These are phyloP conservation scores for Ericerus pela DNA, from an alignment of 1,140 invertebrate genomes.

Conservation along the genomic window DNA sequence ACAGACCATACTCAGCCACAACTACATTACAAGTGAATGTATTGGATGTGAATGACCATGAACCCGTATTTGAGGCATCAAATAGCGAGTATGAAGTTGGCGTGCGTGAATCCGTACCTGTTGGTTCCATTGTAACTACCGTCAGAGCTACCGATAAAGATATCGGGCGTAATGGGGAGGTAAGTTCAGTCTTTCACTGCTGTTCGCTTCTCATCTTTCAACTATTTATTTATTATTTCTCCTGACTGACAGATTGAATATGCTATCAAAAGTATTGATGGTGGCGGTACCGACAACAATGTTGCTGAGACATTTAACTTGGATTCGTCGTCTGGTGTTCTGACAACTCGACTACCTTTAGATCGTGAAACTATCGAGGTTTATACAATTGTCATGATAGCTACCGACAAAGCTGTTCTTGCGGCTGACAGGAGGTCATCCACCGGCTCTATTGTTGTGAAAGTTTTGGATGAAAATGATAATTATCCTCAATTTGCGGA, in stretches of 20 bases:
- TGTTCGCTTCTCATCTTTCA: neutral
- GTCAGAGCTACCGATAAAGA: slow-evolving; percentile 86
- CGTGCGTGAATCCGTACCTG: slow-evolving; percentile 64
- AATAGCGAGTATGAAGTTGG: slow-evolving; percentile 61
- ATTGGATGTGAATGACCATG: slow-evolving; percentile 83
- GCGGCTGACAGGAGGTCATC: slow-evolving; percentile 43
- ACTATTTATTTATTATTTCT: neutral
- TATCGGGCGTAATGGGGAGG: slow-evolving; percentile 70
- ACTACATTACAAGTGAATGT: slow-evolving; percentile 83
- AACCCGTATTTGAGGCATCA: slow-evolving; percentile 73
- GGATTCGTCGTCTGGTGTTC: slow-evolving; percentile 62
- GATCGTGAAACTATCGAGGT: slow-evolving; percentile 77
- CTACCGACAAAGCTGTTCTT: slow-evolving; percentile 64
- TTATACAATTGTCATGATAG: slow-evolving; percentile 72
- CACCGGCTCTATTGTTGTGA: slow-evolving; percentile 66
- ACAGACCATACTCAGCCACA: slow-evolving; percentile 70
- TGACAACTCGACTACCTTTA: slow-evolving; percentile 63
- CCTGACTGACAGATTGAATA: slow-evolving; percentile 48
- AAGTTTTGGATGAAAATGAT: slow-evolving; percentile 86
- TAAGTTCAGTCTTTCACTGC: no score
- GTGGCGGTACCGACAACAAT: slow-evolving; percentile 36
- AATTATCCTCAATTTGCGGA: slow-evolving; percentile 91
- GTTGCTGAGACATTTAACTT: slow-evolving; percentile 54
- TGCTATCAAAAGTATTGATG: slow-evolving; percentile 50
- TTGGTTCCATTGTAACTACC: slow-evolving; percentile 78